Evolutionary conservation across 2,113 vertebrate species (phyloP).

Genomic region (Neogale vison): DNA sequence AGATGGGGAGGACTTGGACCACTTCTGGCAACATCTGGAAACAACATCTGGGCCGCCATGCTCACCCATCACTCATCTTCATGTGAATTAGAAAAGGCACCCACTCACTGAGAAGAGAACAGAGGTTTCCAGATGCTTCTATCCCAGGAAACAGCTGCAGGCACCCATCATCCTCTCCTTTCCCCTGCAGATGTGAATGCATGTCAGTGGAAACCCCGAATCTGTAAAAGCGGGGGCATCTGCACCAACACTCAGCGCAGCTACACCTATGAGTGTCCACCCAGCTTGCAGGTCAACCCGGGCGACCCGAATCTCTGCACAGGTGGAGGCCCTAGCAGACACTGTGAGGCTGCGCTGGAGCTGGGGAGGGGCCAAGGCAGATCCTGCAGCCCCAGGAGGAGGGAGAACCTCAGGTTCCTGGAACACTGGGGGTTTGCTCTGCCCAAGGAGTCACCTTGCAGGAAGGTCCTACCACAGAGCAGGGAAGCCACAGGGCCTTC

Average conservation of each 20-base stretch:
- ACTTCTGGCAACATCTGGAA: not conserved
- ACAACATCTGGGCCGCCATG: not conserved
- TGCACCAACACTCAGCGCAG: not conserved
- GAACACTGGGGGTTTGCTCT: not conserved
- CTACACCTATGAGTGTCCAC: not conserved
- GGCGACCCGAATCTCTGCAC: not conserved
- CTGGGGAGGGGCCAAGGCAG: not conserved
- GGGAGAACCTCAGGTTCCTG: not conserved
- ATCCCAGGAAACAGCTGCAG: not conserved
- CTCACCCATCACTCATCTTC: not conserved
- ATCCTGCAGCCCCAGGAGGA: rapidly evolving
- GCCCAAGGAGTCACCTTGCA: not conserved
- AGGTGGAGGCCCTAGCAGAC: not conserved
- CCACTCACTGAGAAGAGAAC: not conserved
- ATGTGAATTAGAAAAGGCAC: not conserved
- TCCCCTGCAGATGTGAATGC: conserved; percentile 26
- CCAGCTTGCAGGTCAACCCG: not conserved
- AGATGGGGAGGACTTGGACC: not conserved
- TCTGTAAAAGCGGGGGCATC: not conserved
- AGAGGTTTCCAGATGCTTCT: not conserved
- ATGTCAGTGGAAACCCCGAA: not conserved
- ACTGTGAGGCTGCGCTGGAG: not conserved
- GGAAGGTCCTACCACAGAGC: not conserved
- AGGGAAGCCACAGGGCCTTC: not conserved
- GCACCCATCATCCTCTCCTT: not conserved